Evolutionary conservation across 2,797 vertebrate genomes (phyloP), one percentile per base, ranked within the genome.

Genomic region (Kryptolebias ocellatus): DNA sequence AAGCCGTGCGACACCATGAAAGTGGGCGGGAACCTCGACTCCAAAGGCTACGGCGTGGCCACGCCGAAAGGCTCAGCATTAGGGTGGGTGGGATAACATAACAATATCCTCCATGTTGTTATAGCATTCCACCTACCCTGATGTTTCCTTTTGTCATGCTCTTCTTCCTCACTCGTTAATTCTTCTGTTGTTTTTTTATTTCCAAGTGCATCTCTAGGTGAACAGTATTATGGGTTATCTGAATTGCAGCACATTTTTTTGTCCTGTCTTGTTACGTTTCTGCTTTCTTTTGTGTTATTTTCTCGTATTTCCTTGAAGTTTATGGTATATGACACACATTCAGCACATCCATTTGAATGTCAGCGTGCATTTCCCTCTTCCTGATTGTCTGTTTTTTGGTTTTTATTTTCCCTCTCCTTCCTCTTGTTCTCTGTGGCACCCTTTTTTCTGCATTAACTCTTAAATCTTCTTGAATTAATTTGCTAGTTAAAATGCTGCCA

Each of bases 31-130:
- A 99, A 99, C 95, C 96, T 99, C 93, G 98, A 99, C 94, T 99
- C 98, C 90, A 99, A 99, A 92, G 98, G 97, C 92, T 99, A 99
- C 87, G 98, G 98, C 82, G 97, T 99, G 94, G 98, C 97, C 86
- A 99, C 98, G 72, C 98, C 98, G 75, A 99, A 99, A 96, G 97
- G 98, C 95, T 99, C 98, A 91, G 96, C 96, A 97, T 98, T 99
- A 98, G 94, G 98, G 98, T 99, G 96, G 97, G 97, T 98, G 96
- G 97, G 96, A 97, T 99, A 97, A 94, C 96, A 97, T 99, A 98
- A 98, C 96, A 98, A 98, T 97, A 91, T 94, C 92, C 74, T 86
- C 80, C 89, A 90, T 95, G 96, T 98, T 99, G 96, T 98, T 98
- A 98, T 98, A 97, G 95, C 96, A 97, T 97, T 98, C 96, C 96